Evolutionary conservation across 2,888 invertebrate genomes (phyloP).

Genomic region (Gandaritis pyraliata): DNA sequence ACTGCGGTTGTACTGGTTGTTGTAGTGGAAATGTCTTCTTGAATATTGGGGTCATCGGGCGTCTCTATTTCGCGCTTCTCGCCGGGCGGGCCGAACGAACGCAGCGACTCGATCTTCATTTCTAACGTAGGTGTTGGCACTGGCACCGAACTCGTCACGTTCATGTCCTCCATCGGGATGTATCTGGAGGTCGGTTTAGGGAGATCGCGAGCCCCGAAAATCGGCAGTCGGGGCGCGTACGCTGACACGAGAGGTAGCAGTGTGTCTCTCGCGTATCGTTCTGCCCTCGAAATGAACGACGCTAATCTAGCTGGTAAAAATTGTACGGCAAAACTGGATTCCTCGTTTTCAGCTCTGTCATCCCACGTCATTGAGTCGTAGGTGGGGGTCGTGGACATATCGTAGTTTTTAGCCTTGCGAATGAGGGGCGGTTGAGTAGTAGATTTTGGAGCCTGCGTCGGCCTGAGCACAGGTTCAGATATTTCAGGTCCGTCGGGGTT

Average conservation of each 20-base stretch:
- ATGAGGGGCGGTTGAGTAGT: constrained; percentile 61
- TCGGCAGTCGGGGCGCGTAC: constrained; percentile 89
- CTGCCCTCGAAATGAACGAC: constrained; percentile 91
- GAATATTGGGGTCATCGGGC: constrained; percentile 73
- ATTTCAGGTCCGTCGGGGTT: constrained; percentile 84
- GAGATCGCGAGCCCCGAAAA: constrained; percentile 79
- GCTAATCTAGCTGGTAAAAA: constrained; percentile 91
- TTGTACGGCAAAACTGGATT: constrained; percentile 87
- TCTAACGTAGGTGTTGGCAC: constrained; percentile 78
- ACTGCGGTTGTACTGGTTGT: constrained; percentile 55
- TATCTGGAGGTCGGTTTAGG: constrained; percentile 84
- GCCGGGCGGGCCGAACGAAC: constrained; percentile 75
- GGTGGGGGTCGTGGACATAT: constrained; percentile 71
- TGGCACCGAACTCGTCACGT: constrained; percentile 66
- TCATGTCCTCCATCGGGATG: constrained; percentile 83
- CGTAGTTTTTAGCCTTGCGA: constrained; percentile 76
- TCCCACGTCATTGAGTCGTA: constrained; percentile 65
- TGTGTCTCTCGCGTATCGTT: constrained; percentile 91
- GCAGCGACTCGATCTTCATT: constrained; percentile 78
- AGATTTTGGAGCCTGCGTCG: constrained; percentile 69
- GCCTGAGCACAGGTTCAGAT: constrained; percentile 86
- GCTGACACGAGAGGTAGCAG: constrained; percentile 90
- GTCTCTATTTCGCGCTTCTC: constrained; percentile 69
- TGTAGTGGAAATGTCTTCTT: constrained; percentile 56
- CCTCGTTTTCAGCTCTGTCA: constrained; percentile 67